Conservation (phyloP, 1,140 invertebrate genomes). For the Brachionus sp. region DNA sequence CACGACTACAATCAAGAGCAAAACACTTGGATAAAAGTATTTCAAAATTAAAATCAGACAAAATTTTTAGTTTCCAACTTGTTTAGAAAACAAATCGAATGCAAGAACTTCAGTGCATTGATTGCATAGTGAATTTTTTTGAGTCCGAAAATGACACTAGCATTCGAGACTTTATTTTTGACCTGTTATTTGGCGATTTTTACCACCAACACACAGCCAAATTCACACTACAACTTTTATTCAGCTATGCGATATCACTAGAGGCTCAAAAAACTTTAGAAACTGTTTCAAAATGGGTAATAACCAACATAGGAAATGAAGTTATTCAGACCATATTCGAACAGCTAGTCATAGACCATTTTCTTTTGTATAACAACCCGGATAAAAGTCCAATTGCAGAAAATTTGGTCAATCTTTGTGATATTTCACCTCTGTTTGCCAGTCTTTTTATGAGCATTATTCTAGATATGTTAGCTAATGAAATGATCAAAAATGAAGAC, state of each 20-base stretch:
- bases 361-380: not conserved
- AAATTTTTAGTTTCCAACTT: not conserved
- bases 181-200: slow-evolving; percentile 27
- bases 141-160: not conserved
- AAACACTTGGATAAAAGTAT: slow-evolving; percentile 31
- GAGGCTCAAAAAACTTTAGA: slow-evolving; percentile 13
- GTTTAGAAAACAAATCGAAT: slow-evolving; percentile 41
- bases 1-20: slow-evolving; percentile 39
- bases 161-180: slow-evolving; percentile 39
- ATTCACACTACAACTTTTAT: slow-evolving; percentile 6
- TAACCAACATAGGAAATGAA: slow-evolving; percentile 39
- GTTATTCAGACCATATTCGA: slow-evolving; percentile 39
- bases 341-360: slow-evolving; percentile 35
- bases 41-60: not conserved
- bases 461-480: slow-evolving; percentile 36
- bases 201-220: slow-evolving; percentile 28
- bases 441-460: slow-evolving; percentile 42
- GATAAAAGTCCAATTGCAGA: not conserved
- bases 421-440: not conserved
- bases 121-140: slow-evolving; percentile 39
- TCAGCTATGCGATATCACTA: slow-evolving; percentile 27
- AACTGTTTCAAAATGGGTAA: slow-evolving; percentile 26
- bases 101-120: slow-evolving; percentile 41
- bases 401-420: not conserved
- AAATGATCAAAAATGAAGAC: slow-evolving; percentile 1